Percentiles rank a stretch among this genome's conserved stretches.
Conservation (phyloP, 1,140 invertebrate genomes). For the Nixonia krombeini region DNA sequence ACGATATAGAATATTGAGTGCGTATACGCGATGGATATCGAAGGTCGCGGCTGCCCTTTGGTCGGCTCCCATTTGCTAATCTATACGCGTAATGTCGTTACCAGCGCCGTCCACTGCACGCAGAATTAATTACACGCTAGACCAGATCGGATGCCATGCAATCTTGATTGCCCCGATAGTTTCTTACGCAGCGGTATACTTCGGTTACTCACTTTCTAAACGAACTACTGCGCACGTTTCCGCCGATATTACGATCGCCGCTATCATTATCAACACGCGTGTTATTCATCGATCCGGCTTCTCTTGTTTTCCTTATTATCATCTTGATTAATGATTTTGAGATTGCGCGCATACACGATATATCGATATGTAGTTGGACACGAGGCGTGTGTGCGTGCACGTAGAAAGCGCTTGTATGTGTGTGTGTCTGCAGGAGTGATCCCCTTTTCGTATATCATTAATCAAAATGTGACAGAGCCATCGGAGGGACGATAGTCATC, state of each 20-base stretch:
- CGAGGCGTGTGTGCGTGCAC: too few species aligned
- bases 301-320: too few species aligned
- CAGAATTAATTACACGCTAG: constrained; percentile 9
- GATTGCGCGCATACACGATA: too few species aligned
- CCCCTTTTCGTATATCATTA: constrained; percentile 6
- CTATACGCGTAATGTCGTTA: constrained; percentile 2
- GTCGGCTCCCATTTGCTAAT: constrained; percentile 9
- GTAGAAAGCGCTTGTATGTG: not conserved
- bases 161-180: not conserved
- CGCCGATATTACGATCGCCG: not conserved
- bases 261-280: not conserved
- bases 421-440: not conserved
- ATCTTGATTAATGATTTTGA: too few species aligned
- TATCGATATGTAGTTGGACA: too few species aligned
- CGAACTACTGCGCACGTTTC: not conserved
- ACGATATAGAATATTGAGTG: constrained; percentile 3
- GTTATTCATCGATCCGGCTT: too few species aligned
- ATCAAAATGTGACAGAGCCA: constrained; percentile 3
- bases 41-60: constrained; percentile 11
- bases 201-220: not conserved
- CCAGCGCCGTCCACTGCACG: constrained; percentile 5
- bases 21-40: constrained; percentile 7
- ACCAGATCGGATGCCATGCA: not conserved
- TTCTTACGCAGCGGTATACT: not conserved
- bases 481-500: not conserved